Conservation (phyloP, 1,140 invertebrate species). For the Solenopsis fugax region DNA sequence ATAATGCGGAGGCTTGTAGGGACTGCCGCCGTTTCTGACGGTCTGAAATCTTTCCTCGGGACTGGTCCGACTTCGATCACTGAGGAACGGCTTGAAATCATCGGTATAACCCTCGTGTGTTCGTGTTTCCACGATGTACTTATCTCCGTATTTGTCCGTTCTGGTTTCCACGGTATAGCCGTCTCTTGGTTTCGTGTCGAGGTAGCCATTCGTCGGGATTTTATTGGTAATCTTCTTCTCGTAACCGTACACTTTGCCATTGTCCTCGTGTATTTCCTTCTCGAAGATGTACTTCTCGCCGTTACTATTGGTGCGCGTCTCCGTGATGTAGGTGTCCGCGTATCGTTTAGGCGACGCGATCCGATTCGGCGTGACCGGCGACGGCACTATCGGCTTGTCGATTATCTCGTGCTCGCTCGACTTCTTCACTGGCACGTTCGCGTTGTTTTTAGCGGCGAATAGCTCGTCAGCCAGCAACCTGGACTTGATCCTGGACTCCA, state of each 20-base stretch:
- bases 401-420: constrained; percentile 83
- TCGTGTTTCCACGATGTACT: constrained; percentile 87
- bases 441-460: constrained; percentile 79
- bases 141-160: constrained; percentile 86
- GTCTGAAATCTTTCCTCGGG: constrained; percentile 77
- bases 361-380: constrained; percentile 82
- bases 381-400: constrained; percentile 85
- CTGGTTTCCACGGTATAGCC: constrained; percentile 87
- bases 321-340: constrained; percentile 85
- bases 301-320: constrained; percentile 84
- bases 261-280: constrained; percentile 84
- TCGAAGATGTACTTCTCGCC: constrained; percentile 85
- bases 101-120: constrained; percentile 80
- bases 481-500: constrained; percentile 91
- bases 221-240: constrained; percentile 85
- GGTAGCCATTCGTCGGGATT: constrained; percentile 76
- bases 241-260: constrained; percentile 84
- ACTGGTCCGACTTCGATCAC: constrained; percentile 78
- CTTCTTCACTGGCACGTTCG: constrained; percentile 78
- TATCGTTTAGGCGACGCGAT: constrained; percentile 83
- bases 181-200: constrained; percentile 81
- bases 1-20: constrained; percentile 65
- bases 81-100: constrained; percentile 81
- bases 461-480: constrained; percentile 86
- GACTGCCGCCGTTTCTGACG: constrained; percentile 47